Conservation (phyloP, 2,797 vertebrate genomes). For the Notolabrus celidotus region DNA sequence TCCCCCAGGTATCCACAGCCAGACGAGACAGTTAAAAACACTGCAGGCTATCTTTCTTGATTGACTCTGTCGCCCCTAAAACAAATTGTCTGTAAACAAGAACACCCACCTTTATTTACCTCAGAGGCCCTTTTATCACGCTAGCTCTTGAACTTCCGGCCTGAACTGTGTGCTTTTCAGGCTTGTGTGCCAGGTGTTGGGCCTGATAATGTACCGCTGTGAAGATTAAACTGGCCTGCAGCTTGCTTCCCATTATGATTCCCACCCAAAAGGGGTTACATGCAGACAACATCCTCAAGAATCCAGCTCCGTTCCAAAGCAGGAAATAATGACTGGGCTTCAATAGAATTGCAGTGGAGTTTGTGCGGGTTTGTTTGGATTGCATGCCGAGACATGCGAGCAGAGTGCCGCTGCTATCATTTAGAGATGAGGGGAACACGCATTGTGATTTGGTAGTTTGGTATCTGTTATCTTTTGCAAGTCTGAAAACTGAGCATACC, state of each 20-base stretch:
- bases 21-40: conserved; percentile 41
- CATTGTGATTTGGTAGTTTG: conserved; percentile 18
- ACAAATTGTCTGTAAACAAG: conserved; percentile 39
- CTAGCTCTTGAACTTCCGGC: conserved; percentile 52
- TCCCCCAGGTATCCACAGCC: background rate
- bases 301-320: conserved; percentile 74
- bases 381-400: conserved; percentile 68
- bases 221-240: conserved; percentile 71
- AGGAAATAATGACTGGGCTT: conserved; percentile 79
- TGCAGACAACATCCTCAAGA: conserved; percentile 78
- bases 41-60: conserved; percentile 25
- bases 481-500: conserved; percentile 25
- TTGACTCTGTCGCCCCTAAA: conserved; percentile 3
- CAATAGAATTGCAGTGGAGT: conserved; percentile 68
- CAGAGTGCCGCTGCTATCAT: conserved; percentile 52
- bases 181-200: conserved; percentile 64
- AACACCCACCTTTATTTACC: conserved; percentile 64
- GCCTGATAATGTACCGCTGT: conserved; percentile 60
- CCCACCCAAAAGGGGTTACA: conserved; percentile 74
- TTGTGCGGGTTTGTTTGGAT: conserved; percentile 71
- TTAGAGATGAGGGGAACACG: conserved; percentile 44
- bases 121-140: conserved; percentile 53
- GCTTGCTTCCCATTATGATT: conserved; percentile 71
- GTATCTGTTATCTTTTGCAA: conserved; percentile 25
- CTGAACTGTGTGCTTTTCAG: conserved; percentile 56